Evolutionary conservation across 2,888 invertebrate species (phyloP).

Genomic region (Drosophila diplacantha): DNA sequence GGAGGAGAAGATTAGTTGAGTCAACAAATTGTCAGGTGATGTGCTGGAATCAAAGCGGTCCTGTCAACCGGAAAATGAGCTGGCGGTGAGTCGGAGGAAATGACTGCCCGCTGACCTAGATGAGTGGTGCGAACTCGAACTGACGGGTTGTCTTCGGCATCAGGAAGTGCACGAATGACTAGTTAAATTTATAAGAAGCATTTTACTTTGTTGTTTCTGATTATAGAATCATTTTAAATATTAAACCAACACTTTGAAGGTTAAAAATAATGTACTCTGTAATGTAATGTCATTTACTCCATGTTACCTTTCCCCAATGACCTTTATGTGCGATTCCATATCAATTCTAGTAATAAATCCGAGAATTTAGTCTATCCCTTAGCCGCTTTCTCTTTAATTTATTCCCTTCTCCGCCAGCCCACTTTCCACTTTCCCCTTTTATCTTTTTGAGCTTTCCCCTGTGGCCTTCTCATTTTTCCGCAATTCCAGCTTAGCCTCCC

Average conservation of each 20-base stretch:
- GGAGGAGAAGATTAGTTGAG: slow-evolving; percentile 31
- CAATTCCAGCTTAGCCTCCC: slow-evolving; percentile 32
- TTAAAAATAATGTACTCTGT: neutral
- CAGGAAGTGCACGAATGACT: neutral
- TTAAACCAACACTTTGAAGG: no score
- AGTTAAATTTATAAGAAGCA: neutral
- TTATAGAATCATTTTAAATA: neutral
- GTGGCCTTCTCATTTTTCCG: slow-evolving; percentile 30
- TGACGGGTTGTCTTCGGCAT: neutral
- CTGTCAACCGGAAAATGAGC: slow-evolving; percentile 38
- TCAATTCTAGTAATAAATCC: neutral
- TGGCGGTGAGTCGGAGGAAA: slow-evolving; percentile 24
- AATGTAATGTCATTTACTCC: neutral
- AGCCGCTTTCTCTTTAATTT: neutral
- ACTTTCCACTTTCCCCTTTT: slow-evolving; percentile 19
- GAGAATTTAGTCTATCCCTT: slow-evolving; percentile 7
- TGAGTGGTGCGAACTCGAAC: slow-evolving; percentile 14
- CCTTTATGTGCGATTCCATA: neutral
- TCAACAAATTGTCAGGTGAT: slow-evolving; percentile 44
- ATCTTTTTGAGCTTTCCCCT: slow-evolving; percentile 20
- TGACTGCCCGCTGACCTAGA: slow-evolving; percentile 21
- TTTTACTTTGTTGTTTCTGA: neutral
- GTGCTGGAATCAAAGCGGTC: slow-evolving; percentile 35
- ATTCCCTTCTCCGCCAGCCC: neutral
- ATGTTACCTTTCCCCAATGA: neutral